These are phyloP conservation scores for Chamaea fasciata DNA, from an alignment of 2,113 vertebrate species.

Conservation along the genomic window DNA sequence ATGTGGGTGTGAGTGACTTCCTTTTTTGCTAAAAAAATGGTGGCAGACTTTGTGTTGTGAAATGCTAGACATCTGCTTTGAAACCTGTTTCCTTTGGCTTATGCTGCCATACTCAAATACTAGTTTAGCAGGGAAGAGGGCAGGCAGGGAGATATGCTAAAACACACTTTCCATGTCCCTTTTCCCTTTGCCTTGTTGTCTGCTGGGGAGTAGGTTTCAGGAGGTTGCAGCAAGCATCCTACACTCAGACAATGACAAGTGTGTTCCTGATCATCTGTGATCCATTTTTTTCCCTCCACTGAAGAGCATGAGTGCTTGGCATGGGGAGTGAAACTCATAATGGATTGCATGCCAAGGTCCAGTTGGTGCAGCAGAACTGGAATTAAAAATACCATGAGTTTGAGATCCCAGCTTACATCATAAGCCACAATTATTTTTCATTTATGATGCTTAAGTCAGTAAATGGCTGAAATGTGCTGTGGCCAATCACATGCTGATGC, in stretches of 20 bases:
- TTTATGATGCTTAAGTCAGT: neutral
- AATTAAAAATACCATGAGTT: neutral
- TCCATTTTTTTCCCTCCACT: neutral
- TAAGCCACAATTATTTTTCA: neutral
- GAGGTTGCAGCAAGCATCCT: neutral
- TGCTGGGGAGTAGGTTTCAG: neutral
- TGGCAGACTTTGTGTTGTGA: neutral
- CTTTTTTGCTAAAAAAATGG: neutral
- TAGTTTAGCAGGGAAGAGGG: neutral
- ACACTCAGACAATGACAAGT: fast-evolving
- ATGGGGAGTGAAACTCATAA: neutral
- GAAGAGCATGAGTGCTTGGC: neutral
- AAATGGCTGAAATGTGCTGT: neutral
- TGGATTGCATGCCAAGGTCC: neutral
- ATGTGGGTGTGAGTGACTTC: neutral
- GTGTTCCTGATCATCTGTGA: neutral
- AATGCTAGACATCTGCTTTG: neutral
- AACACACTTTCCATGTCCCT: neutral
- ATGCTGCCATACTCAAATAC: neutral
- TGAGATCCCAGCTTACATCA: neutral
- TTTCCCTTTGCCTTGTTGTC: neutral
- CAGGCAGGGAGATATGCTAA: neutral
- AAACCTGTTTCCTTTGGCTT: neutral
- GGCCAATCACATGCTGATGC: neutral
- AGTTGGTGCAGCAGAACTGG: neutral